phyloP scores from a whole-genome alignment of 2,113 vertebrate genomes.

The Melierax canorus region DNA sequence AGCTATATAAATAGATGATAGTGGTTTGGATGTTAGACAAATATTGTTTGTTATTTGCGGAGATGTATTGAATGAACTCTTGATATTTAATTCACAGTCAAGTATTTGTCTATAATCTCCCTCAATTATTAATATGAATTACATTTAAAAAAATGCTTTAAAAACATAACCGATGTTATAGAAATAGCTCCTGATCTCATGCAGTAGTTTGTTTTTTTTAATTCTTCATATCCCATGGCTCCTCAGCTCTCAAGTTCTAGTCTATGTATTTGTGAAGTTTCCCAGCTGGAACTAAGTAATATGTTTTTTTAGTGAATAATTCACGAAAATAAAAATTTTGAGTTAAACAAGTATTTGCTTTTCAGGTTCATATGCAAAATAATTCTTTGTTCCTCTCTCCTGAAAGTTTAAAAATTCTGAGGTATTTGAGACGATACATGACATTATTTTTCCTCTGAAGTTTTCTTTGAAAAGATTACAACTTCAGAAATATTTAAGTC shows the following conservation, averaged over 20 bases:
- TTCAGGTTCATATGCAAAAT: neutral
- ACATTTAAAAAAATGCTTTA: neutral
- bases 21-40: neutral
- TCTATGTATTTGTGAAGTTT: neutral
- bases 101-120: neutral
- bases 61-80: neutral
- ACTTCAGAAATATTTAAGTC: constrained; percentile 12
- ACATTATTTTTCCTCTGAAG: constrained; percentile 16
- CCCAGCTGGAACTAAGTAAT: neutral
- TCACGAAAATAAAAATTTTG: neutral
- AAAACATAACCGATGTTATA: neutral
- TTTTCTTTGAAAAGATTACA: neutral
- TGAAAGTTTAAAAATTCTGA: neutral
- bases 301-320: neutral
- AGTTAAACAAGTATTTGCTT: neutral
- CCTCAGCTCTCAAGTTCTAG: neutral
- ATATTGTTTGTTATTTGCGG: neutral
- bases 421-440: neutral
- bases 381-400: constrained; percentile 1
- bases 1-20: neutral
- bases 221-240: neutral
- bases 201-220: neutral
- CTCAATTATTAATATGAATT: neutral
- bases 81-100: neutral
- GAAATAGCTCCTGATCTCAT: neutral